Evolutionary conservation across 2,113 vertebrate species (phyloP).

Genomic region (Mandrillus leucophaeus): DNA sequence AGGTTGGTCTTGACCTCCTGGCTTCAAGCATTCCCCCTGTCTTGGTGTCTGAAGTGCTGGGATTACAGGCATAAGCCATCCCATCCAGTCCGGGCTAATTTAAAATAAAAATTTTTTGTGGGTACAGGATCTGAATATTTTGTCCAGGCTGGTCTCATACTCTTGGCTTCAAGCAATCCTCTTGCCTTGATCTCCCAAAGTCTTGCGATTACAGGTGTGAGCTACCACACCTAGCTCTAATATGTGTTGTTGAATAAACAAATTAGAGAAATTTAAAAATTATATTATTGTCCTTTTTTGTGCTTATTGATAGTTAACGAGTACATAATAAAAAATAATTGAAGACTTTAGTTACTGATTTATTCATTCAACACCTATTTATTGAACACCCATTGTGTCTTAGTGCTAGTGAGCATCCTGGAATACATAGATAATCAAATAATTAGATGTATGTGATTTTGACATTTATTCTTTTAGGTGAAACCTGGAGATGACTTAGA

Average conservation of each 20-base stretch:
- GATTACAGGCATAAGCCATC: no score
- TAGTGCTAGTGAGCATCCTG: neutral
- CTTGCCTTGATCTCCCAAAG: no score
- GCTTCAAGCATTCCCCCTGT: no score
- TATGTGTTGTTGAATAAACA: neutral
- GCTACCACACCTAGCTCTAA: no score
- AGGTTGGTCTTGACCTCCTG: no score
- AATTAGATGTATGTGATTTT: neutral
- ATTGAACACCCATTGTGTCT: neutral
- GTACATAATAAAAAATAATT: neutral
- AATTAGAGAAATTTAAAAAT: neutral
- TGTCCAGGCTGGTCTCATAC: no score
- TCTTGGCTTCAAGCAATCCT: no score
- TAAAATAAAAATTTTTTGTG: no score
- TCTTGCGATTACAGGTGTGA: no score
- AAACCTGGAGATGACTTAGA: conserved; percentile 86
- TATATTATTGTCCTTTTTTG: neutral
- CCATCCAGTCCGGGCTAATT: no score
- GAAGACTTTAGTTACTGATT: neutral
- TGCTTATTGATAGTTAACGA: conserved; percentile 6
- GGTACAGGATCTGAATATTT: no score
- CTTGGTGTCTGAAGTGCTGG: no score
- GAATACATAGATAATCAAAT: neutral
- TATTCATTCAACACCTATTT: neutral
- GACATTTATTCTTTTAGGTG: conserved; percentile 76